Percentiles rank a stretch among this genome's conserved stretches.
Evolutionary conservation across 2,797 vertebrate species (phyloP).

Genomic region (Xenops minutus): DNA sequence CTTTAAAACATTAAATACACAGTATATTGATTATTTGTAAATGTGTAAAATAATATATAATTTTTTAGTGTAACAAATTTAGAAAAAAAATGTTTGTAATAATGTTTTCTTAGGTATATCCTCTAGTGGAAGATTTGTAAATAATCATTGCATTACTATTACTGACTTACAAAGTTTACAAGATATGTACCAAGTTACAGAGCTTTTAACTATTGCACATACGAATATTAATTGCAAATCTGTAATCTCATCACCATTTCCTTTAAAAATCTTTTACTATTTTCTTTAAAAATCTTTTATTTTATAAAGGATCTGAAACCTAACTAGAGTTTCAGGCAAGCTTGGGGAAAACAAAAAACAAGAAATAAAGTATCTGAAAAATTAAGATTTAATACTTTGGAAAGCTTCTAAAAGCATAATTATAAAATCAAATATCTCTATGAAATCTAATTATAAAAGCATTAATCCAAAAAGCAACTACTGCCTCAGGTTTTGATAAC

Average conservation of each 20-base stretch:
- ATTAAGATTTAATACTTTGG: neutral
- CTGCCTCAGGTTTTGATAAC: neutral
- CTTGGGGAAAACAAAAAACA: neutral
- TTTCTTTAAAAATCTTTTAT: neutral
- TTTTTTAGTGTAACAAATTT: neutral
- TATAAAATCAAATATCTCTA: neutral
- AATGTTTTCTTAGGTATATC: neutral
- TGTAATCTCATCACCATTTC: neutral
- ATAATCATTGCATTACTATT: neutral
- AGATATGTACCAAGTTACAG: neutral
- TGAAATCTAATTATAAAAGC: neutral
- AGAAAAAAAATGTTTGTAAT: neutral
- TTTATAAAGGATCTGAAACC: slow-evolving; percentile 4
- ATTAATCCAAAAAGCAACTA: neutral
- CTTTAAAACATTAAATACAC: neutral
- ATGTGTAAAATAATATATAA: neutral
- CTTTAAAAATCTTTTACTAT: neutral
- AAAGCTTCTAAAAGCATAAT: neutral
- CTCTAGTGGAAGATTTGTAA: neutral
- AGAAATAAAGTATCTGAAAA: neutral
- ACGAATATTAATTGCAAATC: neutral
- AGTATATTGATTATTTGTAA: neutral
- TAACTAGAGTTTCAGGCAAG: slow-evolving; percentile 7
- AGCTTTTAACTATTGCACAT: neutral
- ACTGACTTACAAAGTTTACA: neutral